Percentiles rank a stretch among this genome's conserved stretches.
Evolutionary conservation across 2,797 vertebrate species (phyloP).

Genomic region (Megaceryle alcyon): DNA sequence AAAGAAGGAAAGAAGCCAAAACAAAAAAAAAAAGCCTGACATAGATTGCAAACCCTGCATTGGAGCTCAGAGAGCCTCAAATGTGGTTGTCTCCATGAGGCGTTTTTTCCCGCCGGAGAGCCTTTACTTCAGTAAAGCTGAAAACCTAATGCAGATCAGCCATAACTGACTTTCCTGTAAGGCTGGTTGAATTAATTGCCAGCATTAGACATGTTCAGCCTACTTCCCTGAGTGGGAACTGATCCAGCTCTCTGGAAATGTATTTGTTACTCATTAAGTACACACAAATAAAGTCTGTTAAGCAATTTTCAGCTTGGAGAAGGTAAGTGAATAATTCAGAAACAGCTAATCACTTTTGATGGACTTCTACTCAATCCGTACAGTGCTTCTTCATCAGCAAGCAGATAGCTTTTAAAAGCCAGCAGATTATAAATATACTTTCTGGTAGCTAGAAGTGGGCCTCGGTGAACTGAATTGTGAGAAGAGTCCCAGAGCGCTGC

Average conservation of each 20-base stretch:
- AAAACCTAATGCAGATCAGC: not conserved
- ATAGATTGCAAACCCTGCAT: accelerated
- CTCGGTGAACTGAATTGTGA: not conserved
- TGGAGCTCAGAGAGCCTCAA: not conserved
- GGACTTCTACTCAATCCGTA: not conserved
- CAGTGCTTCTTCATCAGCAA: not conserved
- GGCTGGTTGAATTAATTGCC: not conserved
- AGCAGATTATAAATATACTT: not conserved
- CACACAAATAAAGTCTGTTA: conserved; percentile 3
- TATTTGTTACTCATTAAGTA: conserved; percentile 47
- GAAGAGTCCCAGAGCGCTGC: not conserved
- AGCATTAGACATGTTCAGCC: not conserved
- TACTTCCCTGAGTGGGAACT: conserved; percentile 1
- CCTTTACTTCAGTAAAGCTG: not conserved
- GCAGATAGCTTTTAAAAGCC: not conserved
- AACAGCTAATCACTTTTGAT: not conserved
- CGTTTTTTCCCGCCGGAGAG: not conserved
- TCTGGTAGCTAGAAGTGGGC: not conserved
- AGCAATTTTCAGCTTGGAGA: conserved; percentile 17
- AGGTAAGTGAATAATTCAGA: not conserved
- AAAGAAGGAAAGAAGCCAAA: not conserved
- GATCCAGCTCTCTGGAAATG: conserved; percentile 37
- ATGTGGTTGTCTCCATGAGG: not conserved
- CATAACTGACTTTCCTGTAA: not conserved
- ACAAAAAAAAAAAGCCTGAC: not conserved